Evolutionary conservation across 2,797 vertebrate genomes (phyloP).

Genomic region (Choloepus didactylus): DNA sequence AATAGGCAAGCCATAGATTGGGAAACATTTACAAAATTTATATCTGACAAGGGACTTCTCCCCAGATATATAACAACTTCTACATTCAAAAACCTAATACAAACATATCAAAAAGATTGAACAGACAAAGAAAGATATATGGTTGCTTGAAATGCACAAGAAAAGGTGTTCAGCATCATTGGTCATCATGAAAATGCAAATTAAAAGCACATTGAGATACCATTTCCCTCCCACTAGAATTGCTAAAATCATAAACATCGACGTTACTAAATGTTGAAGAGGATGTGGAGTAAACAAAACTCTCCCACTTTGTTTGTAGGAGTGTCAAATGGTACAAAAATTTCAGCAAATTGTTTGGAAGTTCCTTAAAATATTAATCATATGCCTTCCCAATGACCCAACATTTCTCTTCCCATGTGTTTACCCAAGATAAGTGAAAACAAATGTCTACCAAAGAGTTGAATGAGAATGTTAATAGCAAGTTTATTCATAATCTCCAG

Average conservation of each 20-base stretch:
- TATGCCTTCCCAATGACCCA: background rate
- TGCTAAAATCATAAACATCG: background rate
- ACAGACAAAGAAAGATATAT: background rate
- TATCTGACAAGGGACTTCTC: background rate
- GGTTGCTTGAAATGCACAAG: background rate
- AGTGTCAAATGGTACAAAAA: background rate
- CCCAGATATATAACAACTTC: background rate
- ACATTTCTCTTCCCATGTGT: background rate
- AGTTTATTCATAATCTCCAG: slow-evolving; percentile 19
- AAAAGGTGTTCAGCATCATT: background rate
- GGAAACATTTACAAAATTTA: background rate
- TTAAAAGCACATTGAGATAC: background rate
- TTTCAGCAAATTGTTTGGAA: slow-evolving; percentile 28
- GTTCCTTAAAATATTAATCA: background rate
- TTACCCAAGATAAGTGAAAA: background rate
- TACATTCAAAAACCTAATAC: background rate
- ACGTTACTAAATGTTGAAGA: slow-evolving; percentile 17
- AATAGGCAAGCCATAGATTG: background rate
- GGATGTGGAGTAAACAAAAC: background rate
- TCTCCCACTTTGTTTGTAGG: background rate
- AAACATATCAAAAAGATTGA: slow-evolving; percentile 14
- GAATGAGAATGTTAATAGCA: background rate
- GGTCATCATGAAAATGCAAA: background rate
- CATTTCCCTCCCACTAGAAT: background rate
- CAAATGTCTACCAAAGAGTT: background rate